Conservation (phyloP, 2,888 invertebrate species). For the Hirtodrosophila histrioides region DNA sequence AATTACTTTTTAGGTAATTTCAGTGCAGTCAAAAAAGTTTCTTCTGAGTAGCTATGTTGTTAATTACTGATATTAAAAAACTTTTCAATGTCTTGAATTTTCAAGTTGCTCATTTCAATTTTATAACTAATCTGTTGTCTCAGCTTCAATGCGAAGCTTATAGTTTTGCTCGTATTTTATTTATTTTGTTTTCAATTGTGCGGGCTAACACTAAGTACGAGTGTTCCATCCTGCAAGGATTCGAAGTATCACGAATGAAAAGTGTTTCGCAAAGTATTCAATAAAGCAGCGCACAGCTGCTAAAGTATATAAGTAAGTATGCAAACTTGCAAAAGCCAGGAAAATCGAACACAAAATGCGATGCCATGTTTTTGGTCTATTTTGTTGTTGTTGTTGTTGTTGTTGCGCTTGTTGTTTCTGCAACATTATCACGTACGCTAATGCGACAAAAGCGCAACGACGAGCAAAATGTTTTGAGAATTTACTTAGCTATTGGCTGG, state of each 20-base stretch:
- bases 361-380: conserved; percentile 19
- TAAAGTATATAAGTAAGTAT: conserved; percentile 7
- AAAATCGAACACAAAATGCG: conserved; percentile 15
- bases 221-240: too few relatives aligned
- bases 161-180: too few relatives aligned
- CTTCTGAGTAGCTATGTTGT: too few relatives aligned
- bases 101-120: too few relatives aligned
- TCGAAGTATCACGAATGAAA: background rate
- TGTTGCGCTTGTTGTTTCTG: conserved; percentile 24
- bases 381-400: conserved; percentile 16
- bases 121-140: too few relatives aligned
- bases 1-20: too few relatives aligned
- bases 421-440: conserved; percentile 75
- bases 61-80: too few relatives aligned
- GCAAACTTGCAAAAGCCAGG: conserved; percentile 22
- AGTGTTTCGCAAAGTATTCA: conserved; percentile 13
- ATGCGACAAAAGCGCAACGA: conserved; percentile 80
- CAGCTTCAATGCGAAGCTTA: too few relatives aligned
- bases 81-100: too few relatives aligned
- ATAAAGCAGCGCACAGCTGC: conserved; percentile 21
- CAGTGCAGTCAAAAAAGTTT: too few relatives aligned
- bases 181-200: too few relatives aligned
- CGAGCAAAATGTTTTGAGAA: conserved; percentile 72
- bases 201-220: too few relatives aligned
- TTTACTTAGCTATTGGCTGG: conserved; percentile 64